A percentile compares a stretch with the other conserved stretches of the same genome.
phyloP scores from a whole-genome alignment of 2,113 vertebrate species.

The Chelonoidis abingdonii region DNA sequence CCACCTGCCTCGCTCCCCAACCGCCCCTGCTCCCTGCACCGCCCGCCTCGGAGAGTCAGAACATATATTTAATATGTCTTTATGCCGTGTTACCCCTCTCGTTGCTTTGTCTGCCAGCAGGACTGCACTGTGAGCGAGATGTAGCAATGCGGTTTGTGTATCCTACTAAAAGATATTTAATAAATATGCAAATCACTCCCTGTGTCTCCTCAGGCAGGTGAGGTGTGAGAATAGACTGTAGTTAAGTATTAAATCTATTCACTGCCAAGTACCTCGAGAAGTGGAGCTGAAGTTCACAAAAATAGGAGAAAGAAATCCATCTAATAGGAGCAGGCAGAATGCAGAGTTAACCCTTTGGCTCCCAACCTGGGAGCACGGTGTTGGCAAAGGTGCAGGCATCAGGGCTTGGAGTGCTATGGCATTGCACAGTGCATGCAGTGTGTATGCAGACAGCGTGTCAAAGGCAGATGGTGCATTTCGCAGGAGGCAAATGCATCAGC shows the following conservation, averaged over 20 bases:
- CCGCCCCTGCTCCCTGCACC: neutral
- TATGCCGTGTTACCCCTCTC: accelerated
- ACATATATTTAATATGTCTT: neutral
- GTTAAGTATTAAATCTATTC: conserved; percentile 69
- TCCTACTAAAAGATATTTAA: conserved; percentile 80
- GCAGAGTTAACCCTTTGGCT: neutral
- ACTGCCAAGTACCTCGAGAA: neutral
- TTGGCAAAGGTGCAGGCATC: neutral
- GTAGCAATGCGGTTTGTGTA: conserved; percentile 63
- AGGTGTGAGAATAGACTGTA: conserved; percentile 21
- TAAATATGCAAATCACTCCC: conserved; percentile 82
- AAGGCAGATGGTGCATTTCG: neutral
- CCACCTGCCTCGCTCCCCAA: neutral
- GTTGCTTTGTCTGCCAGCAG: conserved; percentile 25
- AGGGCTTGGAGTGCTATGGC: neutral
- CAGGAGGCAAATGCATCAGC: neutral
- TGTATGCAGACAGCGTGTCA: neutral
- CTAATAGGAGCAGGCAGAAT: accelerated
- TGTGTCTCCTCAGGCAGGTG: conserved; percentile 78
- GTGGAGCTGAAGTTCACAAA: neutral
- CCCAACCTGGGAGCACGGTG: accelerated
- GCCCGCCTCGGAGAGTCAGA: neutral
- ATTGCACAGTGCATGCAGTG: neutral
- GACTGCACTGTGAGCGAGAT: neutral
- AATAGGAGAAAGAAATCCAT: neutral